Evolutionary conservation across 2,888 invertebrate species (phyloP).

Genomic region (Dryomyza anilis): DNA sequence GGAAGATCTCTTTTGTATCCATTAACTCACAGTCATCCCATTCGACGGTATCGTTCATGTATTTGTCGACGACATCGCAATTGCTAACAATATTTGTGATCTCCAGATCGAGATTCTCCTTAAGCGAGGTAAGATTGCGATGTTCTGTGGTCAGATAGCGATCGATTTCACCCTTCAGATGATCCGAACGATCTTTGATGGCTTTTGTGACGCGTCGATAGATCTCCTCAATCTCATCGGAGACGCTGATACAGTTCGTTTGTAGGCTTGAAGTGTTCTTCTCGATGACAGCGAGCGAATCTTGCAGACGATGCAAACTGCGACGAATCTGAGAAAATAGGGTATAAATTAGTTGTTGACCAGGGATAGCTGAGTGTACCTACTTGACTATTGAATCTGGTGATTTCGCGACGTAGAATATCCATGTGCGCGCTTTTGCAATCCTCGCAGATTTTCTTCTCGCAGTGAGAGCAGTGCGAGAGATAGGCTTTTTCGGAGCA

Average conservation of each 20-base stretch:
- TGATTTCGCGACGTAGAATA: slow-evolving; percentile 88
- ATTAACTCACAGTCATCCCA: slow-evolving; percentile 93
- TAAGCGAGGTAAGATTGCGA: slow-evolving; percentile 81
- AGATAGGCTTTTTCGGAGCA: slow-evolving; percentile 92
- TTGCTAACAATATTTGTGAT: slow-evolving; percentile 94
- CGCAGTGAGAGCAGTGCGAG: slow-evolving; percentile 91
- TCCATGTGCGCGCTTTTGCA: slow-evolving; percentile 97
- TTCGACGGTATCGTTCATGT: slow-evolving; percentile 86
- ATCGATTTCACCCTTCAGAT: slow-evolving; percentile 87
- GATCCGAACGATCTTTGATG: slow-evolving; percentile 86
- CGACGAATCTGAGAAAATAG: slow-evolving; percentile 71
- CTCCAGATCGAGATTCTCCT: slow-evolving; percentile 93
- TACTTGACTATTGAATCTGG: slow-evolving; percentile 84
- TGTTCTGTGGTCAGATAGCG: slow-evolving; percentile 88
- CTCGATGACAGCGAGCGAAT: slow-evolving; percentile 81
- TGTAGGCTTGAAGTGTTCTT: slow-evolving; percentile 88
- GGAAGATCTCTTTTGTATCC: slow-evolving; percentile 94
- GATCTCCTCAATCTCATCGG: slow-evolving; percentile 93
- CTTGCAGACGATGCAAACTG: slow-evolving; percentile 86
- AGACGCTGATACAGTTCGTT: slow-evolving; percentile 86
- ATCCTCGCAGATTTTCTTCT: slow-evolving; percentile 94
- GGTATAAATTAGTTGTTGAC: not conserved
- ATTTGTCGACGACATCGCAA: slow-evolving; percentile 94
- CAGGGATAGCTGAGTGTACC: no score
- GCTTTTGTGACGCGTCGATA: slow-evolving; percentile 85